Percentiles rank a stretch among this genome's conserved stretches.
These are phyloP conservation scores for Illadopsis cleaveri DNA, from an alignment of 2,113 vertebrate species.

Conservation along the genomic window DNA sequence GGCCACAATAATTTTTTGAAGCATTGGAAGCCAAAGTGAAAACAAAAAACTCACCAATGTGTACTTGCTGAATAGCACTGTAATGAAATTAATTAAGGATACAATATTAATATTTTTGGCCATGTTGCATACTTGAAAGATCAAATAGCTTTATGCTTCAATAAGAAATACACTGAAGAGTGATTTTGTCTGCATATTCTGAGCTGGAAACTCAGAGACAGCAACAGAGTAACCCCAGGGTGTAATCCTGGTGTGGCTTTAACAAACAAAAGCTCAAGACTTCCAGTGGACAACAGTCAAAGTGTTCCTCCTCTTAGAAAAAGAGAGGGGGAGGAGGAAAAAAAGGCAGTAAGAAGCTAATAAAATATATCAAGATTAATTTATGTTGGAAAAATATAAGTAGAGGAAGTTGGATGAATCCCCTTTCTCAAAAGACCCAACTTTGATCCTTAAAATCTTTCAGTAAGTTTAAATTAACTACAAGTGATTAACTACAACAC, in stretches of 20 bases:
- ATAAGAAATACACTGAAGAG: background rate
- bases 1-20: background rate
- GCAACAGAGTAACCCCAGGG: background rate
- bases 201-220: background rate
- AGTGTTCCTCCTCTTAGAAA: background rate
- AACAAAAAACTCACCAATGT: background rate
- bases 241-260: background rate
- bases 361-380: conserved; percentile 22
- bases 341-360: background rate
- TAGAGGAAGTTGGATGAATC: conserved; percentile 35
- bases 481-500: background rate
- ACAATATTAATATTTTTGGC: background rate
- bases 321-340: background rate
- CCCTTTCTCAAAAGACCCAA: conserved; percentile 24
- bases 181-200: background rate
- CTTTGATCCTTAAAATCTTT: conserved; percentile 50
- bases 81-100: background rate
- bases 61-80: background rate
- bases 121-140: background rate
- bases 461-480: conserved; percentile 52
- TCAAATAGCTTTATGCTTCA: background rate
- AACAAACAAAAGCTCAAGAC: background rate
- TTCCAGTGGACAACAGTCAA: background rate
- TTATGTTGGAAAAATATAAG: conserved; percentile 27
- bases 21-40: background rate